Evolutionary conservation across 1,140 invertebrate species (phyloP).

Genomic region (Hormaphis cornu): DNA sequence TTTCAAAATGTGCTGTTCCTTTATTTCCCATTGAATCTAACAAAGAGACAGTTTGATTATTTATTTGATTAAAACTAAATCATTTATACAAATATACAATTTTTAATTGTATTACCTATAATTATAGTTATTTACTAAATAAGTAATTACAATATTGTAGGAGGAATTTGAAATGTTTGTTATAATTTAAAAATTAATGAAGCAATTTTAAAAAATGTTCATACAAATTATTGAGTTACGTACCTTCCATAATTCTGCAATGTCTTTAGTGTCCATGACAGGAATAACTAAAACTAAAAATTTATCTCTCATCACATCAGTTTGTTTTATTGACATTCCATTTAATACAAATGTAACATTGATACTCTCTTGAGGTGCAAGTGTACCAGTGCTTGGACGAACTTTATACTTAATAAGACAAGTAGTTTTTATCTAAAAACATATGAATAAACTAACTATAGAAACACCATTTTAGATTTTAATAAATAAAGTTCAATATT

Average conservation of each 20-base stretch:
- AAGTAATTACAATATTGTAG: too few species aligned
- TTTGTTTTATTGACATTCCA: slow-evolving; percentile 45
- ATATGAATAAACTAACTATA: slow-evolving; percentile 14
- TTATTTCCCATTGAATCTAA: background rate
- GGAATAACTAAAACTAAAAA: slow-evolving; percentile 58
- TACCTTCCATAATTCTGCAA: slow-evolving; percentile 57
- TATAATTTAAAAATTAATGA: background rate
- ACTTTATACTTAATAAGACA: slow-evolving; percentile 84
- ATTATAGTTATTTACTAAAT: too few species aligned
- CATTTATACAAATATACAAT: too few species aligned
- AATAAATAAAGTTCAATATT: slow-evolving; percentile 8
- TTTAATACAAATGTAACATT: slow-evolving; percentile 49
- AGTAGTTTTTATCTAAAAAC: slow-evolving; percentile 62
- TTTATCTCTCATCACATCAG: slow-evolving; percentile 51
- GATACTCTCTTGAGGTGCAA: slow-evolving; percentile 50
- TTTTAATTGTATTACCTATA: too few species aligned
- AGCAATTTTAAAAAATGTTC: background rate
- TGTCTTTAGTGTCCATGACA: slow-evolving; percentile 47
- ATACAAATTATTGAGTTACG: background rate
- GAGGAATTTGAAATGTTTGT: too few species aligned
- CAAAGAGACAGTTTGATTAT: background rate
- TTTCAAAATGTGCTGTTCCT: slow-evolving; percentile 21
- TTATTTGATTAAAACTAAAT: background rate
- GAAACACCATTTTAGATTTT: slow-evolving; percentile 19
- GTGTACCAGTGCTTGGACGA: slow-evolving; percentile 66